Evolutionary conservation across 2,113 vertebrate genomes (phyloP).

Genomic region (Lampris incognitus): DNA sequence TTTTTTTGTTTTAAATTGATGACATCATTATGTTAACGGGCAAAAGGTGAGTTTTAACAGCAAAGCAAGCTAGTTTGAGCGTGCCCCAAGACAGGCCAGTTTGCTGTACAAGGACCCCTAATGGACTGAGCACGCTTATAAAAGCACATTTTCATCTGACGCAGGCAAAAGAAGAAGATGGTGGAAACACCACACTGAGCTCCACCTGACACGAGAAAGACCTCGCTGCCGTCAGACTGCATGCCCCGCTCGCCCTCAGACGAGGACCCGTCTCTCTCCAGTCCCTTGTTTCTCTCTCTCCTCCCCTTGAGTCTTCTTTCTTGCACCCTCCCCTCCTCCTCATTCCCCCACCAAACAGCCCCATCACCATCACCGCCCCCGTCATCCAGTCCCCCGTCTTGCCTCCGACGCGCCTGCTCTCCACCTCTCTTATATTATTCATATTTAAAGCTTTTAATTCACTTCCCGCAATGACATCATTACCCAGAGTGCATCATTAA

Average conservation of each 20-base stretch:
- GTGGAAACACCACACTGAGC: background rate
- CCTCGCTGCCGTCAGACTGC: background rate
- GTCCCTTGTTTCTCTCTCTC: background rate
- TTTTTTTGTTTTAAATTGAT: background rate
- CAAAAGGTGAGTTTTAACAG: background rate
- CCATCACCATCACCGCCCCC: background rate
- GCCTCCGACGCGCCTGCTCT: background rate
- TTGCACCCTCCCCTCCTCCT: background rate
- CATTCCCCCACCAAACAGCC: background rate
- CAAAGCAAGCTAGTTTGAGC: background rate
- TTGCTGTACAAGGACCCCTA: background rate
- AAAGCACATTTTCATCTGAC: background rate
- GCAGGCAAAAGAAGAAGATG: background rate
- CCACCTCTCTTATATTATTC: constrained; percentile 37
- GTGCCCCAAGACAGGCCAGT: no score
- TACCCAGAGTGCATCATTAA: constrained; percentile 53
- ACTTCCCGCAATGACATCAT: constrained; percentile 47
- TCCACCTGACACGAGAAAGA: no score
- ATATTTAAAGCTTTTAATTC: constrained; percentile 51
- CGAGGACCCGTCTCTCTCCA: background rate
- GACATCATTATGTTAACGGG: background rate
- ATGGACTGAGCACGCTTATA: background rate
- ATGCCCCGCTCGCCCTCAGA: background rate
- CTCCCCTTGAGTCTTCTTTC: background rate
- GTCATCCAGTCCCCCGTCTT: background rate